Conservation (phyloP, 2,888 invertebrate species). For the Spialia ferax region DNA sequence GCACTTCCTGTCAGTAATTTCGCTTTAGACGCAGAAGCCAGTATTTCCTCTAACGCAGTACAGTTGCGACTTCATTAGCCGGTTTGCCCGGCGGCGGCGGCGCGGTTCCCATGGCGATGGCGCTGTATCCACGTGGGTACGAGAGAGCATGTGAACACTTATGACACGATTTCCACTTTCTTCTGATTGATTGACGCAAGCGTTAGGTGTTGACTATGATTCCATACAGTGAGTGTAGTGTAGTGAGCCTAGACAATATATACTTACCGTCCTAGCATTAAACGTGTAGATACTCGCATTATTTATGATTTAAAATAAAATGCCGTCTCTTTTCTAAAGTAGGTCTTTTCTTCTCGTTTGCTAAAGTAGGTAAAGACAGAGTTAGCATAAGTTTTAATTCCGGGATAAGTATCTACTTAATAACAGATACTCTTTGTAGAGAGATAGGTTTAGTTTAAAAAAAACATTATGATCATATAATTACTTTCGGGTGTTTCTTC, state of each 20-base stretch:
- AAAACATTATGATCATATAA: too few species aligned
- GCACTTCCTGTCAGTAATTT: not conserved
- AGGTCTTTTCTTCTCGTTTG: too few species aligned
- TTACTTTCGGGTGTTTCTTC: too few species aligned
- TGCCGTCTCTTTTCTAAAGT: too few species aligned
- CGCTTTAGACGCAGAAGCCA: not conserved
- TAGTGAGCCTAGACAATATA: not conserved
- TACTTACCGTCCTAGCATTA: too few species aligned
- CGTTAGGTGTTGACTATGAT: conserved; percentile 4
- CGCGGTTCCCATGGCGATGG: conserved; percentile 48
- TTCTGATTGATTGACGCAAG: conserved; percentile 54
- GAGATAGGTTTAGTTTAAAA: too few species aligned
- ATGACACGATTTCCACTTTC: conserved; percentile 66
- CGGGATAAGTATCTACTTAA: too few species aligned
- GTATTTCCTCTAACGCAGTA: not conserved
- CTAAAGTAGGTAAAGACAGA: too few species aligned
- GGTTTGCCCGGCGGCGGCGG: conserved; percentile 39
- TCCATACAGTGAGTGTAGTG: not conserved
- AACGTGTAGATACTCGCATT: too few species aligned
- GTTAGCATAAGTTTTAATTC: too few species aligned
- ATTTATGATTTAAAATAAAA: too few species aligned
- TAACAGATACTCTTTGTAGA: too few species aligned
- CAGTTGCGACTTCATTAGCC: conserved; percentile 41
- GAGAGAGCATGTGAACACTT: conserved; percentile 55
- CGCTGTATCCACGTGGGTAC: conserved; percentile 38